Conservation (phyloP, 2,888 invertebrate species). For the Aleiodes alternator region DNA sequence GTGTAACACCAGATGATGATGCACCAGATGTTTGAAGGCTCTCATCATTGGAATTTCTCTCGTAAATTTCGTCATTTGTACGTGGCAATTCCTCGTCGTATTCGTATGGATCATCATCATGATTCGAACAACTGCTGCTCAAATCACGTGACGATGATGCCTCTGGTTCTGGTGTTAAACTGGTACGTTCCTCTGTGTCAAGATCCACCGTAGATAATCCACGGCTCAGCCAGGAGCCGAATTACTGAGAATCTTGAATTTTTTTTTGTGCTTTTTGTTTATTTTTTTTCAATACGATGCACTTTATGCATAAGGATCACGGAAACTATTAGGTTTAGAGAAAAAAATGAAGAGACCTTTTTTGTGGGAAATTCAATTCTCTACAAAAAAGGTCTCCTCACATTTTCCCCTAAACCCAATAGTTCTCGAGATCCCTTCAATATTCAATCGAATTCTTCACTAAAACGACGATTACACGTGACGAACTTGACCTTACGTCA, state of each 20-base stretch:
- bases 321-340: too few relatives aligned
- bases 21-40: constrained; percentile 55
- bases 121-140: constrained; percentile 53
- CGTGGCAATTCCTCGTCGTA: constrained; percentile 75
- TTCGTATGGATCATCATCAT: constrained; percentile 75
- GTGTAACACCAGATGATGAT: constrained; percentile 58
- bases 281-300: too few relatives aligned
- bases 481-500: too few relatives aligned
- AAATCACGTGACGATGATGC: constrained; percentile 44
- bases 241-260: constrained; percentile 22
- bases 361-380: too few relatives aligned
- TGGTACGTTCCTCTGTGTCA: constrained; percentile 30
- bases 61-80: constrained; percentile 43
- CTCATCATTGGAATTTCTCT: constrained; percentile 45
- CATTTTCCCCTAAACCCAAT: too few relatives aligned
- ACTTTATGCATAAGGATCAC: too few relatives aligned
- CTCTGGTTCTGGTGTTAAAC: constrained; percentile 34
- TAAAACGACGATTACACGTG: too few relatives aligned
- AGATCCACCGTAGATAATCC: constrained; percentile 36
- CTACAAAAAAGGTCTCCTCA: too few relatives aligned
- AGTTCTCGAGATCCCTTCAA: too few relatives aligned
- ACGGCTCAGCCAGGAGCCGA: constrained; percentile 40
- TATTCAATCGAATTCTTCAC: too few relatives aligned
- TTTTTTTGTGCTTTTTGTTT: too few relatives aligned
- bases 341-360: too few relatives aligned